Conservation (phyloP, 2,113 vertebrate genomes). For the Vulpes lagopus region DNA sequence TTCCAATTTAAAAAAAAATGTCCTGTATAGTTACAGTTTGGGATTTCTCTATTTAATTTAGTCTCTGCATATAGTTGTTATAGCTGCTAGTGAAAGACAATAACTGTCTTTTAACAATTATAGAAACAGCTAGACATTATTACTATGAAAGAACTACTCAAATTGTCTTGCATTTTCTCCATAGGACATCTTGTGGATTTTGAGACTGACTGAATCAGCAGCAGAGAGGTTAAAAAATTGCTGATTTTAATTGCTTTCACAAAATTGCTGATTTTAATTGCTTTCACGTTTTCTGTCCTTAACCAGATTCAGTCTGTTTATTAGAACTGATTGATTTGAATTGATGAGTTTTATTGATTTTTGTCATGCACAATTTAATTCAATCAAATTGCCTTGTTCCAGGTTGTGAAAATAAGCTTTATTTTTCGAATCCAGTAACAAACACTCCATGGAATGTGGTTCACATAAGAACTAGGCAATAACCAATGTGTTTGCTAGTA, state of each 20-base stretch:
- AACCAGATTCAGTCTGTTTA: slow-evolving; percentile 68
- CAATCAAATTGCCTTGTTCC: slow-evolving; percentile 57
- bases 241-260: slow-evolving; percentile 52
- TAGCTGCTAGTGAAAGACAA: background rate
- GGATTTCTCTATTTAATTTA: slow-evolving; percentile 2
- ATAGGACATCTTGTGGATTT: background rate
- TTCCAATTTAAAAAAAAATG: background rate
- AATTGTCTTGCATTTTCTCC: background rate
- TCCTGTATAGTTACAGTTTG: background rate
- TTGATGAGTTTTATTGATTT: slow-evolving; percentile 74
- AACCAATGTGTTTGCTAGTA: slow-evolving; percentile 22
- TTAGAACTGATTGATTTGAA: slow-evolving; percentile 75
- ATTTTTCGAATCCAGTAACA: slow-evolving; percentile 69
- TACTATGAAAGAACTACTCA: background rate
- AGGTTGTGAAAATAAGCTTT: slow-evolving; percentile 58
- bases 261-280: slow-evolving; percentile 30
- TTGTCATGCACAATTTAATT: slow-evolving; percentile 68
- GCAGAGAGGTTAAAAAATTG: slow-evolving; percentile 39
- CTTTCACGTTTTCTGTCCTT: slow-evolving; percentile 43
- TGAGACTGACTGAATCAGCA: slow-evolving; percentile 28
- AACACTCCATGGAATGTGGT: slow-evolving; percentile 27
- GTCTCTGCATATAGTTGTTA: background rate
- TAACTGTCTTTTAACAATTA: background rate
- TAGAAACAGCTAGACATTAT: background rate
- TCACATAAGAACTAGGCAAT: background rate